Conservation (phyloP, 2,797 vertebrate genomes). For the Carduelis carduelis region DNA sequence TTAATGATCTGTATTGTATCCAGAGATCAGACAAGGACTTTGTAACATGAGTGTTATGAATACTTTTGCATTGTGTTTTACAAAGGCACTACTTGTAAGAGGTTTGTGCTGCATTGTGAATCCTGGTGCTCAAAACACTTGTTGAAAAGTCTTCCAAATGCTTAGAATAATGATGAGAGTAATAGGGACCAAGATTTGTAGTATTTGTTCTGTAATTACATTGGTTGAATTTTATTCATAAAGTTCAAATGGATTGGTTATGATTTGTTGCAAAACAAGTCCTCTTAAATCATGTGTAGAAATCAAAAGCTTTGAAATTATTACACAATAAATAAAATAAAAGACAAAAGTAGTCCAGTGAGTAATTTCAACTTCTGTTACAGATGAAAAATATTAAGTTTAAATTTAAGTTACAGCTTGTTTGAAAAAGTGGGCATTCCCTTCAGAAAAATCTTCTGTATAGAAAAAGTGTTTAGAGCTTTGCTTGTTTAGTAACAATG, state of each 20-base stretch:
- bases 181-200: background rate
- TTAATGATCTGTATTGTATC: background rate
- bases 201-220: background rate
- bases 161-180: background rate
- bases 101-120: background rate
- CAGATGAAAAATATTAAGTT: background rate
- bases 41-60: background rate
- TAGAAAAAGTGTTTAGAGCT: background rate
- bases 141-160: background rate
- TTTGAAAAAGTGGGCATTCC: background rate
- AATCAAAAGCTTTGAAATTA: background rate
- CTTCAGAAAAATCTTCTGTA: background rate
- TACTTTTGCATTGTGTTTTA: background rate
- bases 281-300: background rate
- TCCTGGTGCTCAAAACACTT: background rate
- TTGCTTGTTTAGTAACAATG: background rate
- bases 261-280: background rate
- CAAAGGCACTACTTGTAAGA: background rate
- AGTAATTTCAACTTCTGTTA: background rate
- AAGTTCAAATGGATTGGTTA: background rate
- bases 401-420: background rate
- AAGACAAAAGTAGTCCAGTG: background rate
- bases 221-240: background rate
- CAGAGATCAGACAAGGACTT: background rate
- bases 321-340: background rate